Conservation (phyloP, 2,888 invertebrate species). For the Buathra laborator region DNA sequence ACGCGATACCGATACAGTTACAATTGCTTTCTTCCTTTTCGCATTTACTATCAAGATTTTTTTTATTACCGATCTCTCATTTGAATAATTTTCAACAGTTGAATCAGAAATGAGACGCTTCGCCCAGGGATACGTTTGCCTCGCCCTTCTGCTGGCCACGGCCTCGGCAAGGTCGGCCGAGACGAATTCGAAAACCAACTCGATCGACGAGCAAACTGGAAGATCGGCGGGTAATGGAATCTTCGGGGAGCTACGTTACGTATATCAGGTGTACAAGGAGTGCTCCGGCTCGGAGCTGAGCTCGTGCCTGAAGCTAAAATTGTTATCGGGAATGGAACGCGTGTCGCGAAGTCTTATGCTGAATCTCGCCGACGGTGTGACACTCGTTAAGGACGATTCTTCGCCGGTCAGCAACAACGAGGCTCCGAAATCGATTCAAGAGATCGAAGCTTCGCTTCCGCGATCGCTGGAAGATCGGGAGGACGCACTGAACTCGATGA, state of each 20-base stretch:
- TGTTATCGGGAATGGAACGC: conserved; percentile 92
- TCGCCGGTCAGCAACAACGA: conserved; percentile 79
- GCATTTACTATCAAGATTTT: not conserved
- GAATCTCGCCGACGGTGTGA: conserved; percentile 91
- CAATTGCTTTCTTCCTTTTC: not conserved
- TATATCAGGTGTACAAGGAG: conserved; percentile 93
- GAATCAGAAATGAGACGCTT: conserved; percentile 78
- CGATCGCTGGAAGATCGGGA: conserved; percentile 91
- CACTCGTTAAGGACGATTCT: conserved; percentile 89
- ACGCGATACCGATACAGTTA: conserved; percentile 2
- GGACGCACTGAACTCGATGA: conserved; percentile 90
- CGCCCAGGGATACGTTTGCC: conserved; percentile 74
- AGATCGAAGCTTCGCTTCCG: conserved; percentile 91
- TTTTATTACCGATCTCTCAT: conserved; percentile 30
- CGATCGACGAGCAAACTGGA: conserved; percentile 80
- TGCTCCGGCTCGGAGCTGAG: conserved; percentile 89
- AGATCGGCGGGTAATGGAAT: conserved; percentile 79
- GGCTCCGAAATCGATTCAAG: conserved; percentile 87
- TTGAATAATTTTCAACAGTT: conserved; percentile 57
- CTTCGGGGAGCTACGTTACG: conserved; percentile 90
- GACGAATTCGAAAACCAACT: conserved; percentile 78
- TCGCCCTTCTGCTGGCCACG: conserved; percentile 77
- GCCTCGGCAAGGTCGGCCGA: conserved; percentile 80
- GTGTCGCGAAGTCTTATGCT: conserved; percentile 89
- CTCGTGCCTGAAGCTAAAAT: conserved; percentile 92